Evolutionary conservation across 92 coral and sea anemone genomes (phyloP).

Genomic region (Pocillopora meandrina): DNA sequence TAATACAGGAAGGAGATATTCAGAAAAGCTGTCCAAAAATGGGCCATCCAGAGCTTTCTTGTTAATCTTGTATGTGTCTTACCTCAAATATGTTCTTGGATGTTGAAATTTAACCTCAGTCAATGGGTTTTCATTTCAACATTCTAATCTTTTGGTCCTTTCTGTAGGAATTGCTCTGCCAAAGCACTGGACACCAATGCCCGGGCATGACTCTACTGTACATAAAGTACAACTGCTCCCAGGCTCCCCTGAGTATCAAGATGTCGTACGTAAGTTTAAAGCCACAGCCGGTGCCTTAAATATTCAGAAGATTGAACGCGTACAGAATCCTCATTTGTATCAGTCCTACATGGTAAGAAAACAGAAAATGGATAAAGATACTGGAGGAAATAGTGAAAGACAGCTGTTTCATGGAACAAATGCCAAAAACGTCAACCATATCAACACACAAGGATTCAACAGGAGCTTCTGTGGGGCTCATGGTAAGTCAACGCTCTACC

Average conservation of each 20-base stretch:
- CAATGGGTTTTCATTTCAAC: neutral
- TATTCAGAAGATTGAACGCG: slow-evolving; percentile 65
- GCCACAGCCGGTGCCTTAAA: slow-evolving; percentile 40
- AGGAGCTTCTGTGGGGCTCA: slow-evolving; percentile 80
- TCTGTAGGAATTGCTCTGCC: slow-evolving; percentile 45
- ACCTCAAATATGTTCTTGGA: too few relatives aligned
- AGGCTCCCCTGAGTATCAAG: slow-evolving; percentile 68
- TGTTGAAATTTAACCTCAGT: neutral
- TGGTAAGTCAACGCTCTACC: slow-evolving; percentile 50
- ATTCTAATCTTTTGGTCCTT: neutral
- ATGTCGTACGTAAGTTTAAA: slow-evolving; percentile 41
- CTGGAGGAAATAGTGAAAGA: slow-evolving; percentile 71
- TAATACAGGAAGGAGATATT: too few relatives aligned
- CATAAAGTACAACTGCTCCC: slow-evolving; percentile 29
- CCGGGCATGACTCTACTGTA: neutral
- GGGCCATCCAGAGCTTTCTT: too few relatives aligned
- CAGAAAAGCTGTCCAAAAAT: too few relatives aligned
- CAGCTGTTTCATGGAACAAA: slow-evolving; percentile 87
- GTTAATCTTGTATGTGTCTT: too few relatives aligned
- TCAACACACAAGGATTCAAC: slow-evolving; percentile 78
- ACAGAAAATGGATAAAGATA: slow-evolving; percentile 76
- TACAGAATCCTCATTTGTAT: slow-evolving; percentile 85
- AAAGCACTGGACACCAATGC: slow-evolving; percentile 50
- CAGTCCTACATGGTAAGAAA: slow-evolving; percentile 66
- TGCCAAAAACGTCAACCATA: slow-evolving; percentile 47